Evolutionary conservation across 1,140 invertebrate genomes (phyloP).

Genomic region (Phocides pigmalion): DNA sequence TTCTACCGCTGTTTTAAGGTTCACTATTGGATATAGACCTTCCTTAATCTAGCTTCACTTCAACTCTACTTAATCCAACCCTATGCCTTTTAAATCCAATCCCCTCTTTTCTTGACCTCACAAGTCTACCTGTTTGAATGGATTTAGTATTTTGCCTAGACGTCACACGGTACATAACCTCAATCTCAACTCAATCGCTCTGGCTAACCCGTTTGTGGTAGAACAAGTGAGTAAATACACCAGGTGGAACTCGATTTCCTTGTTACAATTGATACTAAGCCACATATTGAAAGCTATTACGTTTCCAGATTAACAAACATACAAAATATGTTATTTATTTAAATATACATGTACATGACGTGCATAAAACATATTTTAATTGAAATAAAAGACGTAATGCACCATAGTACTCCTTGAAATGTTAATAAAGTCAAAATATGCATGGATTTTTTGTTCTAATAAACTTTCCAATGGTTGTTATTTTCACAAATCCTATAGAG

Average conservation of each 20-base stretch:
- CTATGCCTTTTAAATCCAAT: too few relatives aligned
- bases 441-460: background rate
- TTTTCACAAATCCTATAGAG: too few relatives aligned
- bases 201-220: conserved; percentile 1
- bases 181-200: too few relatives aligned
- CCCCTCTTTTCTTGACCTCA: too few relatives aligned
- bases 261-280: conserved; percentile 24
- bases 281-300: conserved; percentile 24
- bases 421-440: conserved; percentile 22
- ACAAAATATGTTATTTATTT: conserved; percentile 6
- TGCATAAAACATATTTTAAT: conserved; percentile 49
- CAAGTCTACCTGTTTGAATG: too few relatives aligned
- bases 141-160: too few relatives aligned
- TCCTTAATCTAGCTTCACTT: too few relatives aligned
- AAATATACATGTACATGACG: conserved; percentile 38
- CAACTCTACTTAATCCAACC: too few relatives aligned
- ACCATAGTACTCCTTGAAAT: conserved; percentile 40
- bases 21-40: too few relatives aligned
- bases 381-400: conserved; percentile 49
- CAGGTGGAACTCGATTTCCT: conserved; percentile 18
- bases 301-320: background rate
- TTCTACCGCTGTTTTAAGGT: too few relatives aligned
- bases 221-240: conserved; percentile 3
- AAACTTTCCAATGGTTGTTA: too few relatives aligned
- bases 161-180: too few relatives aligned